A percentile compares a stretch with the other conserved stretches of the same genome.
Evolutionary conservation across 1,140 invertebrate genomes (phyloP).

Genomic region (Drosophila kurseongensis): DNA sequence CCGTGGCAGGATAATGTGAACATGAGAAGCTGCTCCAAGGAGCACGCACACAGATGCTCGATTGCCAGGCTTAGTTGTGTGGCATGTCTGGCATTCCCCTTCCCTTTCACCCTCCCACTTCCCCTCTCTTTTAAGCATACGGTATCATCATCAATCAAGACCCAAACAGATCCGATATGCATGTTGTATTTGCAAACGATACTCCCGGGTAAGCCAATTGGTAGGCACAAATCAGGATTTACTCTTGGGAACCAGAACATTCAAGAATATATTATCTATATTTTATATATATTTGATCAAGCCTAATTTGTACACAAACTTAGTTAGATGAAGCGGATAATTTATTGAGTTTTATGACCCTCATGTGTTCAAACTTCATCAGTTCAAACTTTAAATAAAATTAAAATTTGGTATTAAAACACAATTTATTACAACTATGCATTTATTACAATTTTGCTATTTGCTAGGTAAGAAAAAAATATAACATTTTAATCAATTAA

Average conservation of each 20-base stretch:
- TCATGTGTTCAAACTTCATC: no score
- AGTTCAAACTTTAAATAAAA: no score
- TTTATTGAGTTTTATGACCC: not conserved
- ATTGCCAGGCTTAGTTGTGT: conserved; percentile 44
- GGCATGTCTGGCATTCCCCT: conserved; percentile 15
- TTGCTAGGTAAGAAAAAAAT: no score
- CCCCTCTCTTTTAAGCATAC: not conserved
- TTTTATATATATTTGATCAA: conserved; percentile 32
- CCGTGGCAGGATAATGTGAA: conserved; percentile 63
- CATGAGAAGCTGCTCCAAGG: conserved; percentile 44
- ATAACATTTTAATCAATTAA: not conserved
- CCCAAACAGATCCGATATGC: conserved; percentile 71
- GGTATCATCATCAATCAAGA: conserved; percentile 75
- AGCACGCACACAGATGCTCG: conserved; percentile 20
- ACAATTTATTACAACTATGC: no score
- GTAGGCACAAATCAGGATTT: conserved; percentile 49
- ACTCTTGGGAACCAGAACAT: conserved; percentile 3
- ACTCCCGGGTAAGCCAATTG: conserved; percentile 53
- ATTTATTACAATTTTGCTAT: no score
- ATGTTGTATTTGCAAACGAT: conserved; percentile 60
- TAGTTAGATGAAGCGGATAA: not conserved
- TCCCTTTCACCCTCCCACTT: not conserved
- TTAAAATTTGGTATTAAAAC: no score
- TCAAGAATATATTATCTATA: conserved; percentile 32
- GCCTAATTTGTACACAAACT: conserved; percentile 3